phyloP scores from a whole-genome alignment of 2,888 invertebrate genomes.

The Pasiphila rectangulata region DNA sequence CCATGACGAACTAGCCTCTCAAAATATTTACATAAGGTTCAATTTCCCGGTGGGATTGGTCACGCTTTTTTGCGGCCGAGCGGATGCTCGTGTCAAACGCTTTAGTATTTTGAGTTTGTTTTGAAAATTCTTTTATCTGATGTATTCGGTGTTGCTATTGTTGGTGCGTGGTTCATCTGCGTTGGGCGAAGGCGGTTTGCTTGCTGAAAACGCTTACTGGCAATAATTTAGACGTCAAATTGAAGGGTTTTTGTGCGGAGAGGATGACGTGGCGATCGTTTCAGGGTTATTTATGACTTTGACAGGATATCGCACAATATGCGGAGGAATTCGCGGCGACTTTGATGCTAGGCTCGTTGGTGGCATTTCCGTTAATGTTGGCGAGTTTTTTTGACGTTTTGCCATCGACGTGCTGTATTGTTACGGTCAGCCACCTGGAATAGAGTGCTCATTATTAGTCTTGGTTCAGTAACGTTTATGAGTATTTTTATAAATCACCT shows the following conservation, averaged over 20 bases:
- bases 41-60: constrained; percentile 59
- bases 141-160: constrained; percentile 77
- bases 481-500: no score
- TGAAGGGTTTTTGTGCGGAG: constrained; percentile 61
- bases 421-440: constrained; percentile 24
- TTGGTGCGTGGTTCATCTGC: constrained; percentile 69
- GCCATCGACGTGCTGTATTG: constrained; percentile 24
- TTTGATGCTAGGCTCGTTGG: constrained; percentile 68
- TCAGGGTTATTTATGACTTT: constrained; percentile 77
- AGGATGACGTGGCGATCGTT: constrained; percentile 68
- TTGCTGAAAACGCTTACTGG: constrained; percentile 67
- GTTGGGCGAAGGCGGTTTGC: constrained; percentile 67
- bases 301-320: constrained; percentile 67
- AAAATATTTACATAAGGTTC: constrained; percentile 67
- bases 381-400: constrained; percentile 44
- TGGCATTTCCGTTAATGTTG: constrained; percentile 73
- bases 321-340: constrained; percentile 67
- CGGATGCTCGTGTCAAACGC: constrained; percentile 82
- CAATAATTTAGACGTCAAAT: constrained; percentile 82
- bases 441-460: constrained; percentile 6
- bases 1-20: constrained; percentile 65
- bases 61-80: constrained; percentile 72
- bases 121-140: constrained; percentile 82
- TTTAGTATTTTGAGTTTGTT: constrained; percentile 81
- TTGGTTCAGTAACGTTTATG: neutral